Evolutionary conservation across 2,797 vertebrate genomes (phyloP).

Genomic region (Poeciliopsis presidionis): DNA sequence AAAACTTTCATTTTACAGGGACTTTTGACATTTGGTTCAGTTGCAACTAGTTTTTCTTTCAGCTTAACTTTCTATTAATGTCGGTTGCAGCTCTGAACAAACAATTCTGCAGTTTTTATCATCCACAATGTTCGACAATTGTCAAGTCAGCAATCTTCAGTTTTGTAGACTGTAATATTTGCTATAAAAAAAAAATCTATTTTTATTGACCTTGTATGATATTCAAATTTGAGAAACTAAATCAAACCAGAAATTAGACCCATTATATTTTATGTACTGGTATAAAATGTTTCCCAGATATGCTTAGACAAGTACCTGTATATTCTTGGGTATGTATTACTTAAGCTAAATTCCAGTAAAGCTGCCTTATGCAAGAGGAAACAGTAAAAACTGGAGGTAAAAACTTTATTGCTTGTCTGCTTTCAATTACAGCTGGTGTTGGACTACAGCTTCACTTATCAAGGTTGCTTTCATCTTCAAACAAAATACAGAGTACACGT

Average conservation of each 20-base stretch:
- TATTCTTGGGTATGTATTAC: not conserved
- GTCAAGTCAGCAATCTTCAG: not conserved
- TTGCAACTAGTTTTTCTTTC: not conserved
- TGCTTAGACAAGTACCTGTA: not conserved
- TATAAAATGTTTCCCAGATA: not conserved
- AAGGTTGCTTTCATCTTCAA: not conserved
- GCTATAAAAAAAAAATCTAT: not conserved
- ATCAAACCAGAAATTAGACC: not conserved
- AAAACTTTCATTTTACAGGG: no score
- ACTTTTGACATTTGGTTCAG: not conserved
- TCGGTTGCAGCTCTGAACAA: not conserved
- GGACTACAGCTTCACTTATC: slow-evolving; percentile 18
- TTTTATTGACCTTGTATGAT: not conserved
- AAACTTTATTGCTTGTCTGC: not conserved
- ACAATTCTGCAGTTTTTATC: not conserved
- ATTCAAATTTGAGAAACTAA: not conserved
- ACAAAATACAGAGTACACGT: not conserved
- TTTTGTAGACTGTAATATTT: not conserved
- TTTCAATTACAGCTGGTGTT: slow-evolving; percentile 46
- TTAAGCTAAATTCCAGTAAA: not conserved
- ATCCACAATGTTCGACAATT: not conserved
- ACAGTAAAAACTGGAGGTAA: not conserved
- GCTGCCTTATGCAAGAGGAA: not conserved
- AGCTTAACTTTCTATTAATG: not conserved
- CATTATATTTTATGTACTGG: not conserved